phyloP scores from a whole-genome alignment of 2,888 invertebrate genomes.

The Dermolepida albohirtum region DNA sequence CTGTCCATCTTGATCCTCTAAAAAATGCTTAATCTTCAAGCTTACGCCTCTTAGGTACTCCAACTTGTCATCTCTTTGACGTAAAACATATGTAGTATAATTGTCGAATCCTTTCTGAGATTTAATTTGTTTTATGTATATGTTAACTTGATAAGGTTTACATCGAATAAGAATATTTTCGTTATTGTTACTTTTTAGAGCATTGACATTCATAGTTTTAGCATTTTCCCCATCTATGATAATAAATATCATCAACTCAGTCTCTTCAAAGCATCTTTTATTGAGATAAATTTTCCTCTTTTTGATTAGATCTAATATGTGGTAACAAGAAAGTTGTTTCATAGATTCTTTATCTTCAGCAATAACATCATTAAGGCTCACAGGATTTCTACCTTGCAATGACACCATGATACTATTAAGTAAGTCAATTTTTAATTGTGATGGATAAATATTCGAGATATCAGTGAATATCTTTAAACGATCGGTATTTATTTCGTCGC shows the following conservation, averaged over 20 bases:
- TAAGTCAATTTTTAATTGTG: neutral
- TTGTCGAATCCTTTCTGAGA: neutral
- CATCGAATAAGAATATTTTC: too few relatives aligned
- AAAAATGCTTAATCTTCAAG: neutral
- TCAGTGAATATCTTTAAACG: neutral
- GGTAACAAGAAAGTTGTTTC: slow-evolving; percentile 1
- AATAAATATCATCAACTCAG: slow-evolving; percentile 6
- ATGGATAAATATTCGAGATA: too few relatives aligned
- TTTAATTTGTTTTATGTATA: neutral
- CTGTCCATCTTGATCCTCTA: neutral
- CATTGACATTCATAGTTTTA: neutral
- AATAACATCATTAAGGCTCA: neutral
- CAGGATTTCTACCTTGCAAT: slow-evolving; percentile 9
- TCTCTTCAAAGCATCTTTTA: neutral
- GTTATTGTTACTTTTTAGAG: too few relatives aligned
- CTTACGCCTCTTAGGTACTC: slow-evolving; percentile 1
- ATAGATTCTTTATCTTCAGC: neutral
- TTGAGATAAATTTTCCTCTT: neutral
- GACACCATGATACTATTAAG: slow-evolving; percentile 1
- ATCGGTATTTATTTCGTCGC: neutral
- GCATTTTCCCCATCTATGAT: neutral
- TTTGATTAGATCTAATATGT: slow-evolving; percentile 13
- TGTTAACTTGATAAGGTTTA: too few relatives aligned
- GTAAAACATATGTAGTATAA: neutral
- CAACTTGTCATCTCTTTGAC: neutral